Percentiles rank a stretch among this genome's conserved stretches.
Evolutionary conservation across 64 coral and sea anemone genomes (phyloP).

Genomic region (Exaiptasia diaphana): DNA sequence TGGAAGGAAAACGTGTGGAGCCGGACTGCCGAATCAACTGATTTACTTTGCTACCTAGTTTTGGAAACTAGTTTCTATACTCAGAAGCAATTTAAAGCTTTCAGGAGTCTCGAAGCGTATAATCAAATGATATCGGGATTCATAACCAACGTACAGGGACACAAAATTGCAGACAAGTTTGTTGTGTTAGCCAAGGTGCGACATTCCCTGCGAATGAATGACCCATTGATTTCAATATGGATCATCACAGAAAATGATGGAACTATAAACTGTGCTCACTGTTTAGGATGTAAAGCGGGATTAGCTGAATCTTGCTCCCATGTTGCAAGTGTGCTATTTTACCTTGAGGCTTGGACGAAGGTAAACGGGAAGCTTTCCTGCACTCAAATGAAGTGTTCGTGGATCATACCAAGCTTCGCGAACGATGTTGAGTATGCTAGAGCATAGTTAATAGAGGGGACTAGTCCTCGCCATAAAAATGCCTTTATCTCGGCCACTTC

Average conservation of each 20-base stretch:
- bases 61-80: conserved; percentile 5
- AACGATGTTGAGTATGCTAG: background rate
- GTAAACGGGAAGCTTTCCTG: conserved; percentile 5
- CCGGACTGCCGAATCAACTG: conserved; percentile 27
- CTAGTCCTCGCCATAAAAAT: background rate
- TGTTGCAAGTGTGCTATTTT: conserved; percentile 32
- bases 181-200: background rate
- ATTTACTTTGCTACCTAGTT: conserved; percentile 9
- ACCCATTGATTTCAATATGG: background rate
- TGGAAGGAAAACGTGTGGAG: background rate
- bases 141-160: background rate
- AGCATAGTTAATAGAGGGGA: too few relatives aligned
- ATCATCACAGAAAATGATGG: conserved; percentile 2
- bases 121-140: conserved; percentile 21
- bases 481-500: background rate
- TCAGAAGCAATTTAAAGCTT: background rate
- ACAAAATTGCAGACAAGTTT: background rate
- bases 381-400: conserved; percentile 6
- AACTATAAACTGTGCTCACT: background rate
- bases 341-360: conserved; percentile 2
- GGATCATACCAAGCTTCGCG: conserved; percentile 6
- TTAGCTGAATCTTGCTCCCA: conserved; percentile 19
- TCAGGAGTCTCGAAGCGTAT: background rate
- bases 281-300: conserved; percentile 20
- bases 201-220: conserved; percentile 6